Conservation (phyloP, 2,797 vertebrate genomes). For the Tolypeutes matacus region DNA sequence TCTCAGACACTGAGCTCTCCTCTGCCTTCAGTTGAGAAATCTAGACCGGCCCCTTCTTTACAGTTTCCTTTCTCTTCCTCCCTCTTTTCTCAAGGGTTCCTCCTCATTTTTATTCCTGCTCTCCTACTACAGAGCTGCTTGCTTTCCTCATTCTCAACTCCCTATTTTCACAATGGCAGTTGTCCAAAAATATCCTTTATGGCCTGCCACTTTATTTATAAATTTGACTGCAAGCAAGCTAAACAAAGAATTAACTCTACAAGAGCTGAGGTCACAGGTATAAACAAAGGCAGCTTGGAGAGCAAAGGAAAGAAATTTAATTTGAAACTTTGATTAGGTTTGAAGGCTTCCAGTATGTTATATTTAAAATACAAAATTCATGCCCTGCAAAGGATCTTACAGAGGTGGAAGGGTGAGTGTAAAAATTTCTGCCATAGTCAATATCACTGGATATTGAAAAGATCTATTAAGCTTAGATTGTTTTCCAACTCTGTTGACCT, state of each 20-base stretch:
- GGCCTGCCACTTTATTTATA: not conserved
- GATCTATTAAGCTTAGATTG: not conserved
- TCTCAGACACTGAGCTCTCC: constrained; percentile 53
- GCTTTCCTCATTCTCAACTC: constrained; percentile 9
- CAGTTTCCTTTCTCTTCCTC: constrained; percentile 45
- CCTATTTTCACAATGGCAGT: not conserved
- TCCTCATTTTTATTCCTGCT: constrained; percentile 10
- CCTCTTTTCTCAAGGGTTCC: constrained; percentile 46
- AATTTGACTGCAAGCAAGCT: constrained; percentile 57
- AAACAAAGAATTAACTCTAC: constrained; percentile 66
- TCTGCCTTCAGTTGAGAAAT: not conserved
- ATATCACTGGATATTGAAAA: not conserved
- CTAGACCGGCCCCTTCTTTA: rapidly evolving
- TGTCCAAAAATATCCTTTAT: constrained; percentile 10
- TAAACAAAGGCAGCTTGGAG: constrained; percentile 62
- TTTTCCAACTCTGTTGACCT: constrained; percentile 32
- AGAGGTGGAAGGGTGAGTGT: not conserved
- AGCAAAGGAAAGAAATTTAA: constrained; percentile 54
- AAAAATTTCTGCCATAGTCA: not conserved
- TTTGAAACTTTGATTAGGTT: constrained; percentile 32
- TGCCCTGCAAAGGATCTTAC: not conserved
- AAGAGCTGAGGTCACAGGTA: not conserved
- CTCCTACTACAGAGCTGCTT: not conserved
- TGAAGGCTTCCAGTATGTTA: constrained; percentile 28
- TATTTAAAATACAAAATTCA: constrained; percentile 55